phyloP scores from a whole-genome alignment of 2,797 vertebrate genomes.

The Paguma larvata region DNA sequence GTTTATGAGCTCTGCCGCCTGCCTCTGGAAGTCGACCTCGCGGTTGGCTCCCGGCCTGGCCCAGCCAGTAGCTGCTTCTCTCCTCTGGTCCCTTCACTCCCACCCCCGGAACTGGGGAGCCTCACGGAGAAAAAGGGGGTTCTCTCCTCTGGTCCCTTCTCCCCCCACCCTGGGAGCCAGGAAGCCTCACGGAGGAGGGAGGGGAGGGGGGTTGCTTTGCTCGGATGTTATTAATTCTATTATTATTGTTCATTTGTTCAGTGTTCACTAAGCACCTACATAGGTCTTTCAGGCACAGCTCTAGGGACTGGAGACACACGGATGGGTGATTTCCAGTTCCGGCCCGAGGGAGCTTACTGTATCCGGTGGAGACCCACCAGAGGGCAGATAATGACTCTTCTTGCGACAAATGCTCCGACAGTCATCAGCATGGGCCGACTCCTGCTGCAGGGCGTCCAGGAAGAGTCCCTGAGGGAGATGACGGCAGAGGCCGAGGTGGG shows the following conservation, averaged over 20 bases:
- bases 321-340: neutral
- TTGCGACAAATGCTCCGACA: neutral
- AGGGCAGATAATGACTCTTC: neutral
- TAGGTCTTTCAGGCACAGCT: fast-evolving
- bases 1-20: slow-evolving; percentile 67
- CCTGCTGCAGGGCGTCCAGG: fast-evolving
- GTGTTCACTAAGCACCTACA: neutral
- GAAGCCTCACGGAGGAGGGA: neutral
- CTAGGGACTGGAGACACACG: neutral
- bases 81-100: no score
- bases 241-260: neutral
- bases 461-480: neutral
- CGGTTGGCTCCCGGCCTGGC: neutral
- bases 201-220: neutral
- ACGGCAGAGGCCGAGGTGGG: neutral
- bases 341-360: neutral
- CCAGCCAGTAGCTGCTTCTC: neutral
- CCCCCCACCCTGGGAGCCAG: no score
- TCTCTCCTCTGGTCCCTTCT: neutral
- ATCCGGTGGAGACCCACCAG: fast-evolving
- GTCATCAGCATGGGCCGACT: neutral
- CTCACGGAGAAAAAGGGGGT: neutral
- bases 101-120: neutral
- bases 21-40: slow-evolving; percentile 20
- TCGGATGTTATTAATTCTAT: neutral